A percentile compares a stretch with the other conserved stretches of the same genome.
These are phyloP conservation scores for Macrobrachium rosenbergii DNA, from an alignment of 1,140 invertebrate genomes.

Conservation along the genomic window DNA sequence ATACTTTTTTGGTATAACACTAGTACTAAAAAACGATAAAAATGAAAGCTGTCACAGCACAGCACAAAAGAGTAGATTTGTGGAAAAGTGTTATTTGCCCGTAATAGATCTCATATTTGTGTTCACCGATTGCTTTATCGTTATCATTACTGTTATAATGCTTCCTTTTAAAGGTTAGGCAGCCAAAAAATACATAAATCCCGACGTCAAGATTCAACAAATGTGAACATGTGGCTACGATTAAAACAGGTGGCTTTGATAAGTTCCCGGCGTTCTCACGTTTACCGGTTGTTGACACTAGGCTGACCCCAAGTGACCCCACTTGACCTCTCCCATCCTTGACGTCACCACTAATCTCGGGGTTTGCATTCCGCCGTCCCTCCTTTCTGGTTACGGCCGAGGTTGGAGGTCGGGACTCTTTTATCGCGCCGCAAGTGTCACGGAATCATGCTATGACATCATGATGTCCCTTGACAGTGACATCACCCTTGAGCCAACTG, in stretches of 20 bases:
- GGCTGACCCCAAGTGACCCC: background rate
- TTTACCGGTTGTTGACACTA: constrained; percentile 3
- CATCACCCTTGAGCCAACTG: background rate
- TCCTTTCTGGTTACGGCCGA: background rate
- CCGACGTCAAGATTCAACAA: too few species aligned
- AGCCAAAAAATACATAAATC: too few species aligned
- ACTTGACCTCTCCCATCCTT: constrained; percentile 4
- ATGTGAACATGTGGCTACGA: background rate
- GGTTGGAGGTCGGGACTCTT: constrained; percentile 14
- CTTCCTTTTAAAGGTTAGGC: too few species aligned
- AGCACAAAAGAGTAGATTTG: too few species aligned
- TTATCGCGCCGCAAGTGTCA: constrained; percentile 22
- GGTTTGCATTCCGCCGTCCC: background rate
- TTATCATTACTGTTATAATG: too few species aligned
- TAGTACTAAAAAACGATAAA: too few species aligned
- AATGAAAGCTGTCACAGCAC: too few species aligned
- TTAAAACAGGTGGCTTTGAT: background rate
- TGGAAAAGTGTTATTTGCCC: too few species aligned
- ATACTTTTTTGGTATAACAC: too few species aligned
- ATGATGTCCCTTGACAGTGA: constrained; percentile 2
- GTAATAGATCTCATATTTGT: too few species aligned
- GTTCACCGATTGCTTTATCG: too few species aligned
- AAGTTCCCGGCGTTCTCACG: background rate
- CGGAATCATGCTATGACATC: constrained; percentile 19
- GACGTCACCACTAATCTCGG: constrained; percentile 10